Conservation (phyloP, 2,888 invertebrate species). For the Campoplex capitator region DNA sequence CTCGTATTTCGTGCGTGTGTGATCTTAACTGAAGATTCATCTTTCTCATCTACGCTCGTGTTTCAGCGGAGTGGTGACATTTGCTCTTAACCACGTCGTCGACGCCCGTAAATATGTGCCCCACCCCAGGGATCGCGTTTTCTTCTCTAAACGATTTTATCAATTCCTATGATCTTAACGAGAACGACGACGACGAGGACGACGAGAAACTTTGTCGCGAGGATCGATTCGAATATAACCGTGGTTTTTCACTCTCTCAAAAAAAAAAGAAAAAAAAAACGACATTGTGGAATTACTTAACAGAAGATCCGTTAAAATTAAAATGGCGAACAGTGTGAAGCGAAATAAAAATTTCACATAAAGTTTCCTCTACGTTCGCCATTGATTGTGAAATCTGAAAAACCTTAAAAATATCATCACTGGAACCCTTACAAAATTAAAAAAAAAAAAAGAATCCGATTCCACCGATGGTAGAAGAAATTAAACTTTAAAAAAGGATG, state of each 20-base stretch:
- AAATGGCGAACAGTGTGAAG: background rate
- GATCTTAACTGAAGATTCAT: conserved; percentile 75
- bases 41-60: conserved; percentile 43
- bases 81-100: conserved; percentile 1
- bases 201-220: conserved; percentile 66
- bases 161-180: conserved; percentile 69
- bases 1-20: background rate
- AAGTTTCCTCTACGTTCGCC: too few relatives aligned
- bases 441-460: background rate
- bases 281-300: background rate
- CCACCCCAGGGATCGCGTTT: conserved; percentile 9
- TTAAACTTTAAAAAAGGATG: background rate
- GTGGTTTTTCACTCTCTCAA: background rate
- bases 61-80: background rate
- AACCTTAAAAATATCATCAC: background rate
- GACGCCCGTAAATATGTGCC: conserved; percentile 41
- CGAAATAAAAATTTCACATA: background rate
- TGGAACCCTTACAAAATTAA: background rate
- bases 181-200: conserved; percentile 17
- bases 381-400: background rate
- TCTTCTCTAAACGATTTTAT: conserved; percentile 74
- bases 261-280: background rate
- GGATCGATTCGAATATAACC: conserved; percentile 57
- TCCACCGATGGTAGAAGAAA: background rate
- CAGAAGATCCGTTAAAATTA: background rate